Evolutionary conservation across 1,140 invertebrate genomes (phyloP).

Genomic region (Cherax destructor): DNA sequence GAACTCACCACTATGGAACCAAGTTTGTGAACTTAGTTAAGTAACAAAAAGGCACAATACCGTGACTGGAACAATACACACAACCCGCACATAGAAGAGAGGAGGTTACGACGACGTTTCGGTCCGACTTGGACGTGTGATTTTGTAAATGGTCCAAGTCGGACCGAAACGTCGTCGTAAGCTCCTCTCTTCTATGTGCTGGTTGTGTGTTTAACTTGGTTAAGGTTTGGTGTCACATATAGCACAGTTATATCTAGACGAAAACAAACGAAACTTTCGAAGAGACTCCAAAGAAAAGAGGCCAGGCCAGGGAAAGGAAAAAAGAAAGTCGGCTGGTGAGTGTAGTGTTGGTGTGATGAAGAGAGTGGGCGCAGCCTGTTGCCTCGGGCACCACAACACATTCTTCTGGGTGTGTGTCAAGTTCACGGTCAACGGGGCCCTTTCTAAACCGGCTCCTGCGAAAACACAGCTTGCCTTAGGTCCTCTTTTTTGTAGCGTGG

Average conservation of each 20-base stretch:
- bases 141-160: too few species aligned
- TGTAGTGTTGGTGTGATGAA: background rate
- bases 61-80: too few species aligned
- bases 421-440: slow-evolving; percentile 7
- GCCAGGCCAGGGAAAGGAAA: background rate
- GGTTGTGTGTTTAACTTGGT: too few species aligned
- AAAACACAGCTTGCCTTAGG: background rate
- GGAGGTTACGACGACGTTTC: too few species aligned
- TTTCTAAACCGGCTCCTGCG: slow-evolving; percentile 7
- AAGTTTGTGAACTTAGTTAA: too few species aligned
- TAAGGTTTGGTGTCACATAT: too few species aligned
- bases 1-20: too few species aligned
- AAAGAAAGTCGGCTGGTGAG: background rate
- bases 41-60: too few species aligned
- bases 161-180: too few species aligned
- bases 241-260: background rate
- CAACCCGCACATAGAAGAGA: too few species aligned
- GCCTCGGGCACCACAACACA: background rate
- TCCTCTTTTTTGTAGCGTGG: background rate
- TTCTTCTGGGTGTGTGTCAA: slow-evolving; percentile 8
- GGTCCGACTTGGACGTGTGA: too few species aligned
- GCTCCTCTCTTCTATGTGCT: too few species aligned
- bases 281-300: background rate
- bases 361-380: background rate
- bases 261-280: background rate